These are phyloP conservation scores for Enteromius unitaeniatus DNA, from an alignment of 2,797 vertebrate genomes.

Conservation along the genomic window DNA sequence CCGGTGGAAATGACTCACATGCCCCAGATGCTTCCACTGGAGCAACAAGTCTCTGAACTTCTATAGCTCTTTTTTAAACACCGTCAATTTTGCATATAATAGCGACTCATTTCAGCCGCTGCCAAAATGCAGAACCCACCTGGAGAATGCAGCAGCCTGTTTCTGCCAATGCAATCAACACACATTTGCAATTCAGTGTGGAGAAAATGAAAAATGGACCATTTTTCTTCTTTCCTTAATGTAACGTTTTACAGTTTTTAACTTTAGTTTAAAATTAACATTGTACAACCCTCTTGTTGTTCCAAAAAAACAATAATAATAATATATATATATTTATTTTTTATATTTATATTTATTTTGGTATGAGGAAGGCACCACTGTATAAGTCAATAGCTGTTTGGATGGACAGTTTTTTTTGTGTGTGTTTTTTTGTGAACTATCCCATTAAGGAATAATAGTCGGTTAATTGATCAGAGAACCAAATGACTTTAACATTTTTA, in stretches of 20 bases:
- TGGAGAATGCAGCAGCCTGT: conserved; percentile 1
- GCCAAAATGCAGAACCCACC: conserved; percentile 16
- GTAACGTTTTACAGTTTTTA: conserved; percentile 3
- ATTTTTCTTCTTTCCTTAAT: neutral
- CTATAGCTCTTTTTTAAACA: conserved; percentile 42
- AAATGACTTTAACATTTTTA: neutral
- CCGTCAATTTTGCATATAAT: conserved; percentile 17
- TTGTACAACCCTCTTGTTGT: too few relatives aligned
- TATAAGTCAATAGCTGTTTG: neutral
- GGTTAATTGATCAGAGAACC: neutral
- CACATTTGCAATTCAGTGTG: conserved; percentile 28
- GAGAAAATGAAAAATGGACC: neutral
- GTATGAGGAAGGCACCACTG: too few relatives aligned
- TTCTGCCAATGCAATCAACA: conserved; percentile 21
- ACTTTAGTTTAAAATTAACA: too few relatives aligned
- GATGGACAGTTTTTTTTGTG: neutral
- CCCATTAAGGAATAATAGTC: too few relatives aligned
- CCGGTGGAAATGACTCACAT: conserved; percentile 53
- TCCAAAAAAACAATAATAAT: too few relatives aligned
- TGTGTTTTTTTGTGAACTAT: neutral
- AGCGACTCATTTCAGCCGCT: conserved; percentile 21
- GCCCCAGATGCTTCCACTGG: conserved; percentile 16
- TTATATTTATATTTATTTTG: neutral
- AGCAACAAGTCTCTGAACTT: conserved; percentile 26
- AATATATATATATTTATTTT: too few relatives aligned